Percentiles rank a stretch among this genome's conserved stretches.
These are phyloP conservation scores for Rhynchonycteris naso DNA, from an alignment of 2,797 vertebrate species.

Conservation along the genomic window DNA sequence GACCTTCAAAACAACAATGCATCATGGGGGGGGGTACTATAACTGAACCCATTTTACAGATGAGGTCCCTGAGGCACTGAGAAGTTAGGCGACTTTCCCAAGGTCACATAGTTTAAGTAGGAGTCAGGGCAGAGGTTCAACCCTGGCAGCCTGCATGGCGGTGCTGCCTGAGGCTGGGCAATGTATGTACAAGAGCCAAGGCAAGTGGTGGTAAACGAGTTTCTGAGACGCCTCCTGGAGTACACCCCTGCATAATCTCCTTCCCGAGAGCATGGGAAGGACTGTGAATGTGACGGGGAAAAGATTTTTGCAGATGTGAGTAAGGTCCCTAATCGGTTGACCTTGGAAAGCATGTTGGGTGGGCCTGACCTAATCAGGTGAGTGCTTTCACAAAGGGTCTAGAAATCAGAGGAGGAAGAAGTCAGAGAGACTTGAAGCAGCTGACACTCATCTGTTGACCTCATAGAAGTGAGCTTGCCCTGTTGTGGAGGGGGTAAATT, in stretches of 20 bases:
- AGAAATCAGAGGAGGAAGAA: neutral
- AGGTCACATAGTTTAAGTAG: neutral
- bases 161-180: fast-evolving
- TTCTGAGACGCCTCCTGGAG: fast-evolving
- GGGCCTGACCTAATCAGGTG: neutral
- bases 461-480: fast-evolving
- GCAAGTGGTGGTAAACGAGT: fast-evolving
- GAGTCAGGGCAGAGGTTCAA: neutral
- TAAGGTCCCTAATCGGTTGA: neutral
- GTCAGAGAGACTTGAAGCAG: neutral
- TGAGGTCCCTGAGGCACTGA: neutral
- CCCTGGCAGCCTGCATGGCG: neutral
- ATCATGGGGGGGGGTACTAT: fast-evolving
- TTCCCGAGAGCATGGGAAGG: no score
- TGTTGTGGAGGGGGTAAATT: fast-evolving
- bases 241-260: fast-evolving
- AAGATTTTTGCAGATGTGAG: neutral
- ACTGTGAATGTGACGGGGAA: neutral
- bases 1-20: fast-evolving
- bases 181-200: fast-evolving
- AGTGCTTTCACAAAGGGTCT: neutral
- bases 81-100: neutral
- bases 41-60: neutral
- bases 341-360: neutral
- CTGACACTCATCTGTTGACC: fast-evolving